Conservation (phyloP, 2,888 invertebrate genomes). For the Cephus rjabovi region DNA sequence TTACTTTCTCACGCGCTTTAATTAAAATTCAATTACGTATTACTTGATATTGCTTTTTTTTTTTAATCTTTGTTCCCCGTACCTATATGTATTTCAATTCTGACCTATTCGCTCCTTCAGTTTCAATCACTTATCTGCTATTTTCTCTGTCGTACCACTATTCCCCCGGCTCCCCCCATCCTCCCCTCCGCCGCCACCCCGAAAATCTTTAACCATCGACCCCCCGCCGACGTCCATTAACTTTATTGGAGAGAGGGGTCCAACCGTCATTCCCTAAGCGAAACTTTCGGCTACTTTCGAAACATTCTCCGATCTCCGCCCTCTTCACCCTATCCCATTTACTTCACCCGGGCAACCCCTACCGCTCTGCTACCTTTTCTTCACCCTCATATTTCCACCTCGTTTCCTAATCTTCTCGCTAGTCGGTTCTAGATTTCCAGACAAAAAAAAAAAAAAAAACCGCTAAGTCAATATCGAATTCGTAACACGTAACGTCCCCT, state of each 20-base stretch:
- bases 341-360: not conserved
- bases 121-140: not conserved
- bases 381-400: constrained; percentile 14
- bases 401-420: constrained; percentile 3
- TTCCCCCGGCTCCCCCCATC: too few relatives aligned
- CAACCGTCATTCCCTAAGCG: constrained; percentile 23
- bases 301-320: not conserved
- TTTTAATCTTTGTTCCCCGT: not conserved
- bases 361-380: constrained; percentile 16
- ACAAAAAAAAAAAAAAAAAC: constrained; percentile 7
- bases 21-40: constrained; percentile 30
- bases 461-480: constrained; percentile 15
- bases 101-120: not conserved
- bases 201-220: not conserved
- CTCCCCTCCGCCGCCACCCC: not conserved
- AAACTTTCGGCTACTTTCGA: not conserved
- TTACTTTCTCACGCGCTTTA: constrained; percentile 34
- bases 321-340: not conserved
- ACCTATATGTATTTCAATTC: not conserved
- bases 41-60: not conserved
- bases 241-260: constrained; percentile 39
- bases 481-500: constrained; percentile 18
- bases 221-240: constrained; percentile 30
- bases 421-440: not conserved
- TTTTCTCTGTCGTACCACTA: not conserved